Base-by-base conservation (phyloP, 2,888 invertebrate genomes). In the Lumbricus terrestris region DNA sequence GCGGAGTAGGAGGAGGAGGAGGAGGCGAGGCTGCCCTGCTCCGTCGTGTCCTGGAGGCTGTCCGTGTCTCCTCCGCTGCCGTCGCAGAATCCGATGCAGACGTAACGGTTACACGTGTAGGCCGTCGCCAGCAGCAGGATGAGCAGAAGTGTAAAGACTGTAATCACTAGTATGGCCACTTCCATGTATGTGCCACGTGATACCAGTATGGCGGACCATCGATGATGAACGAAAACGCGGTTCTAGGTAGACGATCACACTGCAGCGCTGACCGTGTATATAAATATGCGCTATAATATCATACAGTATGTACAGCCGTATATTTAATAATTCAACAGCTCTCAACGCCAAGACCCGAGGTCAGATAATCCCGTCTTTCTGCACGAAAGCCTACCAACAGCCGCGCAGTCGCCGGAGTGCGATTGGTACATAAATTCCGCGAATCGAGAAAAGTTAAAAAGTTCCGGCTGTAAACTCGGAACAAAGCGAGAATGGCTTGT, bases 161-260 rank as follows among this genome's bases (percentile, higher is more conserved):
- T 85, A 37, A 85, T 85, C 85, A 85, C 85, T 37, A 85, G 85
- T 85, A 85, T 37, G 85, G 85, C 85, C 23, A 85, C 85, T 85
- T 85, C 85, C 85, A 85, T 85, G 85, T 35, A 85, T 85, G 85
- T 85, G 85, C 35, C 85, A 85, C 85, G 85, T 85, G 85, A 85
- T 85, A 35, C 85, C 85, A 85, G 85, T 85, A 85, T 85, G 85
- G 85, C 37, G 85, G 85, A 15, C 37, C 85, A 85, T 85, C 37
- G 85, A 85, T 20, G 37, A 85, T 37, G 16, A 47, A 47, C 47
- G 20, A n/a, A n/a, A n/a, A 69, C 69, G 69, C 33, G 83, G 34
- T 34, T 83, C 83, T 16, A 85, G 16, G 35, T 16, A 37, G 34
- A 35, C 0, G 35, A 69, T 69, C 2, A 29, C 8, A 69, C 69